Evolutionary conservation across 2,113 vertebrate genomes (phyloP), one percentile per base, ranked within the genome.

Genomic region (Nicator chloris): DNA sequence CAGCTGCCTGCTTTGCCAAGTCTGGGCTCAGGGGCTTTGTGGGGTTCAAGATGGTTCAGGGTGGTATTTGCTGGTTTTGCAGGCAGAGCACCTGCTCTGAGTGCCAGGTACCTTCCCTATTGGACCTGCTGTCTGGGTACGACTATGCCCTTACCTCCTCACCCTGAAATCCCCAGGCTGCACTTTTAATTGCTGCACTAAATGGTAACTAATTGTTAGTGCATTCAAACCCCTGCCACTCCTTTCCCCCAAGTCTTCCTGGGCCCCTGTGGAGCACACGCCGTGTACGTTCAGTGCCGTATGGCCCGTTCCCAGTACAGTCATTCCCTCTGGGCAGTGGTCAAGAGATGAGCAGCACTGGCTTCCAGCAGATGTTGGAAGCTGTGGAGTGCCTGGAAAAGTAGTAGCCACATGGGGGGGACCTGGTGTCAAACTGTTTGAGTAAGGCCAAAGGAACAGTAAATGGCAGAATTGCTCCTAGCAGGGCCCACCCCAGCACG

Each of bases 101-200:
- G 61, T 63, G 65, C 81, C 86, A 72, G 61, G 45, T 39, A 44
- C 68, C 22, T 93, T 80, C 76, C 87, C 30, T 53, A 44, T 44
- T 76, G 84, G 82, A 75, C 56, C 15, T 4, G 5, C 40, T 72
- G 77, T 88, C 56, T 42, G 69, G 51, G 51, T 66, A 86, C 57
- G 5, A 60, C 53, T 95, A 92, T 98, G 97, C 97, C 97, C 97
- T 97, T 95, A 97, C 97, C 98, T 98, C 98, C 97, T 97, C 93
- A 72, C 97, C 98, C 97, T 97, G 64, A 68, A 95, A 89, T 95
- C 94, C 95, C 70, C 69, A 72, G 96, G 96, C 95, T 95, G 94
- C 54, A 0, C 87, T 93, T 94, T 88, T 95, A 94, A 96, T 96
- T 54, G 8, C 88, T 63, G 79, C 37, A 83, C 71, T 95, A 92